Conservation (phyloP, 2,797 vertebrate genomes). For the Parambassis ranga region DNA sequence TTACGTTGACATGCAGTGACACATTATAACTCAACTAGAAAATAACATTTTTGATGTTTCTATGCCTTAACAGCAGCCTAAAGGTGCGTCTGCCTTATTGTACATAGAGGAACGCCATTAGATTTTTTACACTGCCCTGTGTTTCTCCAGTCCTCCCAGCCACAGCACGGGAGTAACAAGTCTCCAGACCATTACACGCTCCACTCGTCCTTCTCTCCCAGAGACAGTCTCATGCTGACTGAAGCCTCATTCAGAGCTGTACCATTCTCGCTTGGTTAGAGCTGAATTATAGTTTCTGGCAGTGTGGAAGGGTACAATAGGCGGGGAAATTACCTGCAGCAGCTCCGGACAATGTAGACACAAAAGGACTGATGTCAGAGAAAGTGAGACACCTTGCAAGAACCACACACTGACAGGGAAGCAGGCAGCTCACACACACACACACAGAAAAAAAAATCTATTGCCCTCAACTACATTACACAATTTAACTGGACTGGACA, state of each 20-base stretch:
- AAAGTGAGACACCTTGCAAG: constrained; percentile 11
- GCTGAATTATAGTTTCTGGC: constrained; percentile 41
- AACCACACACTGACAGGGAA: background rate
- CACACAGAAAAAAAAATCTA: background rate
- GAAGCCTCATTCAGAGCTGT: background rate
- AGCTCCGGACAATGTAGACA: constrained; percentile 45
- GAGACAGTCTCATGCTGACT: constrained; percentile 8
- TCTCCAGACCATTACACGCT: constrained; percentile 24
- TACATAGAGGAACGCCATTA: background rate
- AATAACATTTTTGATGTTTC: constrained; percentile 17
- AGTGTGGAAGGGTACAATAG: constrained; percentile 41
- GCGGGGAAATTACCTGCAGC: constrained; percentile 52
- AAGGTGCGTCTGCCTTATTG: background rate
- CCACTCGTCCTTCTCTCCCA: constrained; percentile 11
- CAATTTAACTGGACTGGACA: too few species aligned
- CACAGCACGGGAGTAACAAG: background rate
- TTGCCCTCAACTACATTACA: background rate
- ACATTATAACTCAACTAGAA: constrained; percentile 18
- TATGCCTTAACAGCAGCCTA: background rate
- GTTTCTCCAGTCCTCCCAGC: constrained; percentile 25
- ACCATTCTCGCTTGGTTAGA: constrained; percentile 49
- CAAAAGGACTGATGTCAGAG: constrained; percentile 35
- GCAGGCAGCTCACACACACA: background rate
- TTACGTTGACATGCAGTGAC: constrained; percentile 24
- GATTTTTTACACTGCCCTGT: background rate